Evolutionary conservation across 2,888 invertebrate species (phyloP).

Genomic region (Poecilus cupreus): DNA sequence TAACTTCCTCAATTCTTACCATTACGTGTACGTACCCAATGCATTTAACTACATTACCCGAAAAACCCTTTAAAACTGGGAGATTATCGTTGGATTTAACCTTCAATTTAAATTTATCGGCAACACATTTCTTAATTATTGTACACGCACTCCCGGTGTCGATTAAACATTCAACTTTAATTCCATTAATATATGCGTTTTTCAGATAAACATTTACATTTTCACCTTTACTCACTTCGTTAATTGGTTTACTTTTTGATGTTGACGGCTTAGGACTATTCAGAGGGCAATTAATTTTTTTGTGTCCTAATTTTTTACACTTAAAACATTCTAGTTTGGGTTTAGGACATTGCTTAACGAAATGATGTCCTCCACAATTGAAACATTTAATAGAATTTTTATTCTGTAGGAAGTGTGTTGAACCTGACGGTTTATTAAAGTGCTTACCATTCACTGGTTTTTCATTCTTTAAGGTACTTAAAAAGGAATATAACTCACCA

Average conservation of each 20-base stretch:
- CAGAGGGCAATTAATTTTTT: not conserved
- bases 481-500: constrained; percentile 58
- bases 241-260: not conserved
- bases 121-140: not conserved
- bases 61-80: not conserved
- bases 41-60: not conserved
- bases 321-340: not conserved
- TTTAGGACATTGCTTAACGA: not conserved
- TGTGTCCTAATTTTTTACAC: not conserved
- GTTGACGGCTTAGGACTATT: not conserved
- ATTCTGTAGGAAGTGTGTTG: too few species aligned
- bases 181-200: not conserved
- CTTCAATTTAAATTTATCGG: not conserved
- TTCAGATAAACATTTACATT: not conserved
- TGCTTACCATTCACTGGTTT: too few species aligned
- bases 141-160: not conserved
- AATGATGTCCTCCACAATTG: not conserved
- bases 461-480: constrained; percentile 31
- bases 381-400: not conserved
- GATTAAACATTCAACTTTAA: not conserved
- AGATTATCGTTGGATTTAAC: not conserved
- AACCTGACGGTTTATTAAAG: too few species aligned
- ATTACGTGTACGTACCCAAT: not conserved
- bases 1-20: not conserved
- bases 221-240: not conserved